Percentiles rank a stretch among this genome's conserved stretches.
phyloP scores from a whole-genome alignment of 2,888 invertebrate genomes.

The Cecidostiba fungosa region DNA sequence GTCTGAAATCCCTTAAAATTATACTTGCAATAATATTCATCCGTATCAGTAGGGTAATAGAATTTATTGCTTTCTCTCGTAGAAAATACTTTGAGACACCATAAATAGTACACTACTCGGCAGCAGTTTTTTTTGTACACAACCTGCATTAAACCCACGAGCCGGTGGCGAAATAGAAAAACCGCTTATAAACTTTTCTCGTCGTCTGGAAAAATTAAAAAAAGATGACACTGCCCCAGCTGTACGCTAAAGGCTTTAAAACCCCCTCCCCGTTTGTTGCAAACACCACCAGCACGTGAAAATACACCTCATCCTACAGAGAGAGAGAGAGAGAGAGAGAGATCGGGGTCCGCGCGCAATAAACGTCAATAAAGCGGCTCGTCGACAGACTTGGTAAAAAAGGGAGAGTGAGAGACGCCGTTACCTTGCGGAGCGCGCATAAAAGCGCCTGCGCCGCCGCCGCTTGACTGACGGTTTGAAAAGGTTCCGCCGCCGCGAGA shows the following conservation, averaged over 20 bases:
- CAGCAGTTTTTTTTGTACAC: no score
- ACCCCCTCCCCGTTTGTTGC: neutral
- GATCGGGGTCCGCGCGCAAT: slow-evolving; percentile 26
- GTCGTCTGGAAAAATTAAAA: slow-evolving; percentile 9
- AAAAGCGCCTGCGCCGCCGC: slow-evolving; percentile 32
- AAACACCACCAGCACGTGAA: neutral
- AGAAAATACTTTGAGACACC: no score
- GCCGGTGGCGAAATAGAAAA: neutral
- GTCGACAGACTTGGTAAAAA: neutral
- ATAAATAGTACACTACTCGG: no score
- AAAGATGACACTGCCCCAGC: neutral
- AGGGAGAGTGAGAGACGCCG: neutral
- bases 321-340: neutral
- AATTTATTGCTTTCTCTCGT: no score
- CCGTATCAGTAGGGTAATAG: no score
- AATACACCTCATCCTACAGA: slow-evolving; percentile 24
- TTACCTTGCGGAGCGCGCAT: slow-evolving; percentile 42
- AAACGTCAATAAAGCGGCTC: slow-evolving; percentile 57
- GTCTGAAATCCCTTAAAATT: no score
- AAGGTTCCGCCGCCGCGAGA: slow-evolving; percentile 24
- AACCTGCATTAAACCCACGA: no score
- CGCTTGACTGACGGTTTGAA: slow-evolving; percentile 50
- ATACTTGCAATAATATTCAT: no score
- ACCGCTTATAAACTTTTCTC: neutral
- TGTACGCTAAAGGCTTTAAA: slow-evolving; percentile 22